Conservation (phyloP, 2,797 vertebrate species). For the Pangasius sanitwongsei region DNA sequence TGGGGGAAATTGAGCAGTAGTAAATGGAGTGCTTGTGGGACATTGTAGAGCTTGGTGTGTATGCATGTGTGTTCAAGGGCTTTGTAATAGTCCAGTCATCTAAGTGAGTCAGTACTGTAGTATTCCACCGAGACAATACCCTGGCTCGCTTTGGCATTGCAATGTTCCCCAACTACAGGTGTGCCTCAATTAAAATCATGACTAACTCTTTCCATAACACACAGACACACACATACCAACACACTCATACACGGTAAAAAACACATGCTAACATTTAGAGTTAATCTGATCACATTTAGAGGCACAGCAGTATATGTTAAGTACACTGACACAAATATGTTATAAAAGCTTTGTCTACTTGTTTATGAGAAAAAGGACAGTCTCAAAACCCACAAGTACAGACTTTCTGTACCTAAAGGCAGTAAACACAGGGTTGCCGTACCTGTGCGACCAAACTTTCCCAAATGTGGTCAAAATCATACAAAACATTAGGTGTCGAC, state of each 20-base stretch:
- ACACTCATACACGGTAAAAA: not conserved
- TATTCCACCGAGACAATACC: conserved; percentile 34
- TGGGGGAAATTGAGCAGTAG: conserved; percentile 15
- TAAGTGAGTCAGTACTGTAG: conserved; percentile 36
- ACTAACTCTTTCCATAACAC: conserved; percentile 33
- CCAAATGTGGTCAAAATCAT: not conserved
- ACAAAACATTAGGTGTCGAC: not conserved
- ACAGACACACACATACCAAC: conserved; percentile 4
- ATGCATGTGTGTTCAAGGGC: conserved; percentile 8
- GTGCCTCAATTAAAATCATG: conserved; percentile 37
- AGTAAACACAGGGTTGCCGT: not conserved
- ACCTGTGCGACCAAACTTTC: not conserved
- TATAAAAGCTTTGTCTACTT: not conserved
- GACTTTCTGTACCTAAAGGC: not conserved
- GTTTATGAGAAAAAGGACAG: not conserved
- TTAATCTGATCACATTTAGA: conserved; percentile 11
- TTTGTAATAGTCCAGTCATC: conserved; percentile 40
- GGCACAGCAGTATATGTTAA: not conserved
- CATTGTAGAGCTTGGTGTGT: conserved; percentile 23
- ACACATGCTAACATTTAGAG: conserved; percentile 8
- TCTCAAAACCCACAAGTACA: not conserved
- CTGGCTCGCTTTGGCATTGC: conserved; percentile 10
- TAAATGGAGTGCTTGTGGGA: conserved; percentile 23
- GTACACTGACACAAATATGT: not conserved
- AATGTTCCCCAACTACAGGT: conserved; percentile 31